Evolutionary conservation across 2,888 invertebrate genomes (phyloP).

Genomic region (Petrophora chlorosata): DNA sequence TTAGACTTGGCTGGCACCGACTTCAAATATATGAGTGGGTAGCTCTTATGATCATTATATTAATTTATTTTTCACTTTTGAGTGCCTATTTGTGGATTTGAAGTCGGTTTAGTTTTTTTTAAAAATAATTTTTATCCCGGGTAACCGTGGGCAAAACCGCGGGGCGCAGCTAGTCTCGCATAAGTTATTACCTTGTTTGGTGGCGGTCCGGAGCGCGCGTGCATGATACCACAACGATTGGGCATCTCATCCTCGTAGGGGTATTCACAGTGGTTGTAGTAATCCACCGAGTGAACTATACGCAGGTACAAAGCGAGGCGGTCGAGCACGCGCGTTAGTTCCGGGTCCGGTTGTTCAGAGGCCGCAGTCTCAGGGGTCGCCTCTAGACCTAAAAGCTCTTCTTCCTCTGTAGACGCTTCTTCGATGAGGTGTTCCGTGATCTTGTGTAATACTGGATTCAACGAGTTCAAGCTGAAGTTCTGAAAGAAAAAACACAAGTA

Average conservation of each 20-base stretch:
- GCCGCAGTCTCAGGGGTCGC: slow-evolving; percentile 57
- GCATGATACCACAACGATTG: slow-evolving; percentile 98
- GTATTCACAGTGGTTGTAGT: slow-evolving; percentile 99
- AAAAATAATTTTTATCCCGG: too few relatives aligned
- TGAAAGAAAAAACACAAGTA: too few relatives aligned
- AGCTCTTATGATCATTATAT: too few relatives aligned
- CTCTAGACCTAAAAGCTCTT: slow-evolving; percentile 92
- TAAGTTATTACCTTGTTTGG: slow-evolving; percentile 87
- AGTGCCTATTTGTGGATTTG: too few relatives aligned
- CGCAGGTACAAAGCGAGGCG: slow-evolving; percentile 96
- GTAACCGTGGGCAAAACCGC: too few relatives aligned
- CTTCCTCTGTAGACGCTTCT: slow-evolving; percentile 99
- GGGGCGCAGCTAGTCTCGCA: too few relatives aligned
- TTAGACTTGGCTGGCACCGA: too few relatives aligned
- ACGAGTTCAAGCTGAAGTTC: slow-evolving; percentile 88
- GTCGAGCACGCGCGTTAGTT: slow-evolving; percentile 86
- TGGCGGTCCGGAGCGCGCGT: slow-evolving; percentile 95
- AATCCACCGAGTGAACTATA: slow-evolving; percentile 99
- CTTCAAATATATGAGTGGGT: too few relatives aligned
- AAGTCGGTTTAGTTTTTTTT: too few relatives aligned
- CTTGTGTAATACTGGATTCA: slow-evolving; percentile 97
- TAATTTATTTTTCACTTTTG: too few relatives aligned
- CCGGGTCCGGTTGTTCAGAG: slow-evolving; percentile 66
- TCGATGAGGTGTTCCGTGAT: slow-evolving; percentile 99
- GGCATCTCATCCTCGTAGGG: slow-evolving; percentile 99